phyloP scores from a whole-genome alignment of 2,797 vertebrate species.

The Phrynocephalus vlangalii region DNA sequence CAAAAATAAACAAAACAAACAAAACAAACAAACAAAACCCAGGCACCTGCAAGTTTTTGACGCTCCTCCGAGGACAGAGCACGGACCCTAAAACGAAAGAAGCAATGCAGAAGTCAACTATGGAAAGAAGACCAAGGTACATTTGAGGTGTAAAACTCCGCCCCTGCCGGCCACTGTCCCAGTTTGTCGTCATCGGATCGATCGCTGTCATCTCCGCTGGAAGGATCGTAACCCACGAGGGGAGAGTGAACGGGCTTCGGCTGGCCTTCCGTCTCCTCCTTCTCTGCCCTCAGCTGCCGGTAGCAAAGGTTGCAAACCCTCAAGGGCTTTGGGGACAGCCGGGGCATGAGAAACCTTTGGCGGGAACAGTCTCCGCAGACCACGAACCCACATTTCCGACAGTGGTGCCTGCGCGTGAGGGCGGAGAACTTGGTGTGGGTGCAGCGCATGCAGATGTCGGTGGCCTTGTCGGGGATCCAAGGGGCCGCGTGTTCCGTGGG shows the following conservation, averaged over 20 bases:
- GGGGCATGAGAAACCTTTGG: constrained; percentile 79
- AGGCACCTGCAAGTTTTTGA: too few species aligned
- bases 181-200: constrained; percentile 75
- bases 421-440: constrained; percentile 80
- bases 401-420: constrained; percentile 88
- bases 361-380: constrained; percentile 90
- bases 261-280: constrained; percentile 50
- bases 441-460: constrained; percentile 93
- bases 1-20: too few species aligned
- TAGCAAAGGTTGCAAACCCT: constrained; percentile 86
- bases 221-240: constrained; percentile 57
- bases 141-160: constrained; percentile 75
- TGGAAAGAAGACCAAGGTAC: constrained; percentile 82
- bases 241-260: constrained; percentile 24
- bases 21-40: too few species aligned
- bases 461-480: constrained; percentile 89
- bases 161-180: constrained; percentile 72
- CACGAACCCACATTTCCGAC: constrained; percentile 90
- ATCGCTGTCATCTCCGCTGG: constrained; percentile 78
- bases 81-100: constrained; percentile 1
- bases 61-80: background rate
- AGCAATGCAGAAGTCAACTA: constrained; percentile 66
- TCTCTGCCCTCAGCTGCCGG: constrained; percentile 68
- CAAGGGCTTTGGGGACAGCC: constrained; percentile 82
- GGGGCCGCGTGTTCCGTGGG: constrained; percentile 79